phyloP scores from a whole-genome alignment of 2,113 vertebrate genomes.

The Tyrannus savana region DNA sequence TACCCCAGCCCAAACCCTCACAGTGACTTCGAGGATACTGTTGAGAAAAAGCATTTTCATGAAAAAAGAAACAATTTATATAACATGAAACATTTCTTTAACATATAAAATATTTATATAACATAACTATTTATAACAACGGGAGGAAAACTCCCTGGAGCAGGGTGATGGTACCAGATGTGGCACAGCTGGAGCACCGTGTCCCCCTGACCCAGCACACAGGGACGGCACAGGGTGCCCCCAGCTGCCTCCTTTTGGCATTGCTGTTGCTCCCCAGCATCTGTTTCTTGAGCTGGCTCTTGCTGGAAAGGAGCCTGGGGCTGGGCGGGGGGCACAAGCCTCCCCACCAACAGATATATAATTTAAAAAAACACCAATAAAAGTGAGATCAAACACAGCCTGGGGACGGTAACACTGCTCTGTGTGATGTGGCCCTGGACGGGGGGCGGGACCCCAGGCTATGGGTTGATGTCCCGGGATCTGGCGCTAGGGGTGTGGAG shows the following conservation, averaged over 20 bases:
- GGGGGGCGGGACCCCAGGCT: background rate
- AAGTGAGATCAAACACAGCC: background rate
- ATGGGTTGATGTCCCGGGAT: background rate
- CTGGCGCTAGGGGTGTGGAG: accelerated
- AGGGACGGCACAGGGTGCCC: background rate
- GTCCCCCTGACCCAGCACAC: accelerated
- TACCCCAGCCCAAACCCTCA: background rate
- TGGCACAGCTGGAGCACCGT: background rate
- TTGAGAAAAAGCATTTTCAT: background rate
- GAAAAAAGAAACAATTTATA: background rate
- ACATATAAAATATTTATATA: background rate
- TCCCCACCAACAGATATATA: accelerated
- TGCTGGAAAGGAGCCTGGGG: background rate
- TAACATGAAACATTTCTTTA: background rate
- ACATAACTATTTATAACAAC: background rate
- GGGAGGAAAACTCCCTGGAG: background rate
- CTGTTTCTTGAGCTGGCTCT: background rate
- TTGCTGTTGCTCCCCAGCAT: accelerated
- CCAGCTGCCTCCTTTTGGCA: background rate
- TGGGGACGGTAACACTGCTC: accelerated
- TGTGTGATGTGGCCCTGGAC: background rate
- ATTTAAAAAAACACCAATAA: background rate
- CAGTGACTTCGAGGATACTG: background rate
- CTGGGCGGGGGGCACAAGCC: background rate
- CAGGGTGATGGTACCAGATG: background rate